These are phyloP conservation scores for Procambarus clarkii DNA, from an alignment of 1,140 invertebrate species.

Conservation along the genomic window DNA sequence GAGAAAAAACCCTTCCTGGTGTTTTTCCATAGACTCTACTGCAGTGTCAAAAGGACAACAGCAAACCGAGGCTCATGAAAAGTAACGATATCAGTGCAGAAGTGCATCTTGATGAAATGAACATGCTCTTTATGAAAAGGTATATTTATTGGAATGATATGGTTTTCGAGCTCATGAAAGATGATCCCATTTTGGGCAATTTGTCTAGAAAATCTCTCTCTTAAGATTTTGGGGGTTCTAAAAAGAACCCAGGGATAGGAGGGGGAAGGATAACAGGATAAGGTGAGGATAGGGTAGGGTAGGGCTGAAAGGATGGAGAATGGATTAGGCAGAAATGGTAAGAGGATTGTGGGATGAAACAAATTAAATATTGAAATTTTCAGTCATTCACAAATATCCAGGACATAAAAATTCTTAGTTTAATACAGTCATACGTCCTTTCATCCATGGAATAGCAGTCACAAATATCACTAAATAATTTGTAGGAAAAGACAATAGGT, in stretches of 20 bases:
- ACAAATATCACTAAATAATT: constrained; percentile 17
- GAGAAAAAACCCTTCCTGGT: no score
- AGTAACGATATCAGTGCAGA: no score
- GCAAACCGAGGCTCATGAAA: no score
- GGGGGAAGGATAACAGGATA: constrained; percentile 51
- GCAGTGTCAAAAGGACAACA: no score
- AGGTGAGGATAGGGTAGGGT: constrained; percentile 21
- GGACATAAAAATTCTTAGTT: not conserved
- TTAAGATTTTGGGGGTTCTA: constrained; percentile 65
- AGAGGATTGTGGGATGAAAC: not conserved
- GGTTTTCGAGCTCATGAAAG: not conserved
- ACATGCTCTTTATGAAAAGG: not conserved
- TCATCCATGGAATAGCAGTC: constrained; percentile 33
- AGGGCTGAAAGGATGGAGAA: not conserved
- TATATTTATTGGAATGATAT: constrained; percentile 35
- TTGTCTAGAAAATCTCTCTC: constrained; percentile 58
- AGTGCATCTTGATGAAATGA: no score
- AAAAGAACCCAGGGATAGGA: constrained; percentile 64
- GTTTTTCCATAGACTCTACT: no score
- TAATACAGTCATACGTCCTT: constrained; percentile 12
- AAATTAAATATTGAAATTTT: not conserved
- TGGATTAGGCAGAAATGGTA: not conserved
- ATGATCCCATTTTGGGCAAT: constrained; percentile 31
- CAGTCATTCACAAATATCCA: not conserved
- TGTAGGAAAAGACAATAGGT: constrained; percentile 34